Evolutionary conservation across 2,797 vertebrate species (phyloP).

Genomic region (Crenuchus spilurus): DNA sequence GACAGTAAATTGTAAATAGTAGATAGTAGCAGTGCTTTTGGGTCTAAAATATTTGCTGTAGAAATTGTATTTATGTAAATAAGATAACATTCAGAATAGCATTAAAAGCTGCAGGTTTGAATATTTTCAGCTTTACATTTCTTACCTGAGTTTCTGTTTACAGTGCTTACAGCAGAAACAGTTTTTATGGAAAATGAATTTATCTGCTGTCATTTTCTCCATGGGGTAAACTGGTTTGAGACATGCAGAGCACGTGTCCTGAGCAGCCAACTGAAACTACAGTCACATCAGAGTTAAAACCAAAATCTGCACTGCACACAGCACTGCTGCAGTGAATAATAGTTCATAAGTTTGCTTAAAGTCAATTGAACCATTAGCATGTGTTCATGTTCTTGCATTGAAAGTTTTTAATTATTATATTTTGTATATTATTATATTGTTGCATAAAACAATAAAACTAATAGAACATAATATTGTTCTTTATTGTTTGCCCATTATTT

Average conservation of each 20-base stretch:
- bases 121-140: conserved; percentile 12
- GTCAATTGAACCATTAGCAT: conserved; percentile 3
- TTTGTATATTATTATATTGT: neutral
- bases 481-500: too few relatives aligned
- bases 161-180: conserved; percentile 88
- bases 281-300: conserved; percentile 42
- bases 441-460: too few relatives aligned
- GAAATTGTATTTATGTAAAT: too few relatives aligned
- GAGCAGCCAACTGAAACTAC: conserved; percentile 73
- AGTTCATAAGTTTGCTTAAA: neutral
- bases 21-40: too few relatives aligned
- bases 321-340: too few relatives aligned
- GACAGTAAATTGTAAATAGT: too few relatives aligned
- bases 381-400: neutral
- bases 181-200: conserved; percentile 77
- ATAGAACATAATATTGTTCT: too few relatives aligned
- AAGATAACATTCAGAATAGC: too few relatives aligned
- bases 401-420: neutral
- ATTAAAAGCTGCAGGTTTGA: too few relatives aligned
- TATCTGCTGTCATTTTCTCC: conserved; percentile 79
- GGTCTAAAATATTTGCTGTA: too few relatives aligned
- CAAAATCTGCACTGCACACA: neutral
- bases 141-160: conserved; percentile 85
- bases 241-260: conserved; percentile 79
- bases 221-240: conserved; percentile 78